Conservation (phyloP, 35 echinoderm and acorn worm species). For the Patiria miniata region DNA sequence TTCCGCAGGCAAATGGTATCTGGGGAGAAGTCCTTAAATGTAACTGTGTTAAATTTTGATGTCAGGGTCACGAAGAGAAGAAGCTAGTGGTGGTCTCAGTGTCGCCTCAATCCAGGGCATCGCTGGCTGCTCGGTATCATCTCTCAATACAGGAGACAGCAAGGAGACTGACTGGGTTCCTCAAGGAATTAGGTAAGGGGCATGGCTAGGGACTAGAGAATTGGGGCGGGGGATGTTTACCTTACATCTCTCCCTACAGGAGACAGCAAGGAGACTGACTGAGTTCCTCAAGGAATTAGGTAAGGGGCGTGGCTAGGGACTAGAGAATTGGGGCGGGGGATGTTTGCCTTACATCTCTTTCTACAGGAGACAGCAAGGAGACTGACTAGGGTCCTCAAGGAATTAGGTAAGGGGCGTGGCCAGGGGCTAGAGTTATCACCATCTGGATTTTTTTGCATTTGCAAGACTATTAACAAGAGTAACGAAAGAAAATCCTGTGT, state of each 20-base stretch:
- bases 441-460: too few species aligned
- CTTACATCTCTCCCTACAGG: conserved; percentile 53
- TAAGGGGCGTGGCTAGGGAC: conserved; percentile 36
- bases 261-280: conserved; percentile 63
- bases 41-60: conserved; percentile 45
- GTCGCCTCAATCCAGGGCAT: conserved; percentile 86
- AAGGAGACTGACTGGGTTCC: conserved; percentile 71
- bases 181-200: conserved; percentile 75
- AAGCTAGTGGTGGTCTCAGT: conserved; percentile 78
- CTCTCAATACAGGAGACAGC: conserved; percentile 63
- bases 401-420: conserved; percentile 61
- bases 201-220: conserved; percentile 2
- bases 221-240: background rate
- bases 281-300: conserved; percentile 83
- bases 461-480: too few species aligned
- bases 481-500: too few species aligned
- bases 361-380: conserved; percentile 60
- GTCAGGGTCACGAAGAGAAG: conserved; percentile 50
- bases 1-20: too few species aligned
- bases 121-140: conserved; percentile 86
- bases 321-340: background rate
- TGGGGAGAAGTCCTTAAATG: too few species aligned
- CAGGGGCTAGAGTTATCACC: background rate
- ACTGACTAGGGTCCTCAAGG: conserved; percentile 74
- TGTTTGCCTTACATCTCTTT: conserved; percentile 44